A percentile compares a stretch with the other conserved stretches of the same genome.
Evolutionary conservation across 1,140 invertebrate species (phyloP).

Genomic region (Megalopta genalis): DNA sequence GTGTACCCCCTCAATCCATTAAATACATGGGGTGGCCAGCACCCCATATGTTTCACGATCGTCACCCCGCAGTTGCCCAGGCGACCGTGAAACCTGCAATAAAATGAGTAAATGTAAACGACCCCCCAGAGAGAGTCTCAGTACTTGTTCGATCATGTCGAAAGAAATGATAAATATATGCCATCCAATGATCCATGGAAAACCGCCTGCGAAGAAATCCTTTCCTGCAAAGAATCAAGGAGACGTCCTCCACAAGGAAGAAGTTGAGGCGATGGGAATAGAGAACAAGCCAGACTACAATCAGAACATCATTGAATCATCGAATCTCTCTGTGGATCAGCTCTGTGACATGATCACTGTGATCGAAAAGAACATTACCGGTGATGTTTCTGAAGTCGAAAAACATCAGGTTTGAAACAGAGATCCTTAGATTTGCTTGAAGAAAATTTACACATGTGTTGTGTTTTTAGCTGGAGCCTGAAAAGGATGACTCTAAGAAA

Average conservation of each 20-base stretch:
- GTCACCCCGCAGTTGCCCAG: too few relatives aligned
- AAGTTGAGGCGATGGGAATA: too few relatives aligned
- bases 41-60: too few relatives aligned
- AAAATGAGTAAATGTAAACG: neutral
- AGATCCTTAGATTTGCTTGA: neutral
- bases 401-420: slow-evolving; percentile 1
- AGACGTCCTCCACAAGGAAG: neutral
- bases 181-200: slow-evolving; percentile 21
- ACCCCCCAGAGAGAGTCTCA: too few relatives aligned
- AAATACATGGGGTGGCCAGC: too few relatives aligned
- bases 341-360: slow-evolving; percentile 72
- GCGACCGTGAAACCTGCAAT: neutral
- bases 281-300: slow-evolving; percentile 62
- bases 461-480: slow-evolving; percentile 64
- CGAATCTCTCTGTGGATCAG: slow-evolving; percentile 68
- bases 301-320: slow-evolving; percentile 69
- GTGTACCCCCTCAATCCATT: too few relatives aligned
- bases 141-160: neutral
- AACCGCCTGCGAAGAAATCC: slow-evolving; percentile 41
- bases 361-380: slow-evolving; percentile 64
- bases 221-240: neutral
- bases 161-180: slow-evolving; percentile 40
- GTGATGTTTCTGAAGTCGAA: slow-evolving; percentile 17
- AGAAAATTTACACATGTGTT: too few relatives aligned
- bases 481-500: slow-evolving; percentile 64